These are phyloP conservation scores for Drosophila prolongata DNA, from an alignment of 2,888 invertebrate genomes.

Conservation along the genomic window DNA sequence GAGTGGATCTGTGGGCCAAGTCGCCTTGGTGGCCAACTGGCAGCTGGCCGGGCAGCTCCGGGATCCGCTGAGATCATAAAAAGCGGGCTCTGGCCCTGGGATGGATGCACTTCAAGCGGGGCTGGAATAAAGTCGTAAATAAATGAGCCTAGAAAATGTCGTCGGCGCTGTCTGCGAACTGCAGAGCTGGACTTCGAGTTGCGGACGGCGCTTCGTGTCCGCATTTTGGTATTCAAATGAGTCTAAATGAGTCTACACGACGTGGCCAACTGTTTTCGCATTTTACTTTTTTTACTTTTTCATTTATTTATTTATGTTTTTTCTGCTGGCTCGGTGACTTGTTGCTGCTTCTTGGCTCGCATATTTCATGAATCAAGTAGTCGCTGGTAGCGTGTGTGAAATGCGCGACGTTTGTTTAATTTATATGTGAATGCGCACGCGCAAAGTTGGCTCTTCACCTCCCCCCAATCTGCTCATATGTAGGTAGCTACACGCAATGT, in stretches of 20 bases:
- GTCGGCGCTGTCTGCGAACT: conserved; percentile 29
- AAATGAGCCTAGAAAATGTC: conserved; percentile 54
- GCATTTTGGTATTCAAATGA: conserved; percentile 68
- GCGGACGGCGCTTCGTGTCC: conserved; percentile 50
- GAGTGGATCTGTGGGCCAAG: conserved; percentile 7
- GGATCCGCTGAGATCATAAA: conserved; percentile 34
- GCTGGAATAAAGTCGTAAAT: conserved; percentile 52
- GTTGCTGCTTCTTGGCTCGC: conserved; percentile 59
- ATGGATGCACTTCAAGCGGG: conserved; percentile 38
- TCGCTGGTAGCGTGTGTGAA: conserved; percentile 63
- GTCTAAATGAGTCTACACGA: conserved; percentile 65
- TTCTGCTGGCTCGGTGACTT: conserved; percentile 43
- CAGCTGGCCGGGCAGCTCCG: conserved; percentile 25
- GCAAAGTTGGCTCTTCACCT: conserved; percentile 33
- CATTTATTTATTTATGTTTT: conserved; percentile 39
- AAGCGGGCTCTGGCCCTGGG: conserved; percentile 9
- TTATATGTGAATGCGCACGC: conserved; percentile 80
- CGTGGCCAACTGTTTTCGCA: conserved; percentile 48
- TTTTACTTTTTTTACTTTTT: conserved; percentile 40
- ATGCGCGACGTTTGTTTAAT: conserved; percentile 75
- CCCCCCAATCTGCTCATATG: not conserved
- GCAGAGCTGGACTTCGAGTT: conserved; percentile 29
- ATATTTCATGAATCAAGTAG: conserved; percentile 77
- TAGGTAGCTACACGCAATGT: conserved; percentile 59
- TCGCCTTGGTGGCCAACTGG: conserved; percentile 25